Base-by-base conservation (phyloP, 1,140 invertebrate species). In the Drosophila elegans region DNA sequence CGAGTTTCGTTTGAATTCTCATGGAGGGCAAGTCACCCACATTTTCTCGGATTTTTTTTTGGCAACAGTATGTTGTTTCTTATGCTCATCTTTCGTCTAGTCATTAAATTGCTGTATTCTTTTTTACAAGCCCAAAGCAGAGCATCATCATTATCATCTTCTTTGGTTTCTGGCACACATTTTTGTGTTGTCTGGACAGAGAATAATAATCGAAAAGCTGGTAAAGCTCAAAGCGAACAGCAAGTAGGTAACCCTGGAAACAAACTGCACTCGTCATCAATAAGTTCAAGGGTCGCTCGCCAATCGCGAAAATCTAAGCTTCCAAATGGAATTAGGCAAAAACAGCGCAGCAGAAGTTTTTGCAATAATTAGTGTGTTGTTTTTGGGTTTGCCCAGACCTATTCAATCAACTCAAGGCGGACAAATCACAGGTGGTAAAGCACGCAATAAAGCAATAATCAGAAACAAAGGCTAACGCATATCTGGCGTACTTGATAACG, bases 11-110 rank as follows among this genome's bases (percentile, higher is more conserved):
- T 76, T 76, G 54, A 76, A 38, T 88, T 88, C 44, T 80, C 81
- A 81, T 80, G 75, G 82, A 57, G 81, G 82, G 67, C 74, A 86
- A 86, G 78, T 85, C 82, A 88, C 83, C 83, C 83, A 78, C 74
- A 86, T 81, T 75, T 66, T 41, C 39, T 45, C 41, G 44, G 41
- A 13, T 25, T 41, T 73, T 56, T 56, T 76, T 78, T 83, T 74
- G 74, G 59, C 42, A 61, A 52, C 45, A 48, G 49, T 56, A 21
- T 81, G 48, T 52, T 52, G 68, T 64, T 78, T 66, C 61, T 67
- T 71, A 36, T 42, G 73, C 55, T 76, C 74, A 68, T 67, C 73
- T 68, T 77, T 77, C 73, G 62, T 59, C 49, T 60, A 51, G 73
- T 76, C 74, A 68, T 77, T 68, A 57, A 68, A 57, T 25, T 78